Conservation (phyloP, 1,140 invertebrate species). For the Druon quercuslanigerum region DNA sequence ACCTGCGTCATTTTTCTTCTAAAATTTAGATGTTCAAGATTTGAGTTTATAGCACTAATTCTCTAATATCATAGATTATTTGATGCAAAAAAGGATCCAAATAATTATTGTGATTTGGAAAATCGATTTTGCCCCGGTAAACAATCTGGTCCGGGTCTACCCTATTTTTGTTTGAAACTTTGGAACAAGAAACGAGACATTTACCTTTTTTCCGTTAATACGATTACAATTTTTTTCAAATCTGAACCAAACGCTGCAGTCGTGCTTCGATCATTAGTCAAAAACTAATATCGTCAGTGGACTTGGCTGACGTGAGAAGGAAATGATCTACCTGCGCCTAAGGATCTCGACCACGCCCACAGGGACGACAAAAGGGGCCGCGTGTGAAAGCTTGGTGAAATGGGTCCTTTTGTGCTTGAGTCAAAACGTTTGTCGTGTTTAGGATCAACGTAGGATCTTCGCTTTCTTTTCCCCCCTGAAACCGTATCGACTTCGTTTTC, state of each 20-base stretch:
- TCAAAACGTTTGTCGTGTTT: constrained; percentile 56
- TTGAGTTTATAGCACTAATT: too few species aligned
- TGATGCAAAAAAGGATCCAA: too few species aligned
- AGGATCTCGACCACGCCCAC: constrained; percentile 52
- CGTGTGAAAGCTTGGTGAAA: constrained; percentile 64
- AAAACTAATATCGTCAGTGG: constrained; percentile 45
- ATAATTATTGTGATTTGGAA: too few species aligned
- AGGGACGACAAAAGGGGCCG: constrained; percentile 53
- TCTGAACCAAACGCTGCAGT: background rate
- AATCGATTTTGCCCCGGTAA: too few species aligned
- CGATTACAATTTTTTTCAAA: too few species aligned
- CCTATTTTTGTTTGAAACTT: too few species aligned
- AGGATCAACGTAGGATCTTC: background rate
- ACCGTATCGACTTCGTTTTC: background rate
- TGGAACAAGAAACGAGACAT: too few species aligned
- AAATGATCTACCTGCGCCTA: constrained; percentile 57
- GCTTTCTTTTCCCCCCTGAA: constrained; percentile 29
- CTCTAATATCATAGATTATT: too few species aligned
- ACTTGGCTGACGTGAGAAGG: constrained; percentile 39
- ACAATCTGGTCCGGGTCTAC: too few species aligned
- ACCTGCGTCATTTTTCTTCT: too few species aligned
- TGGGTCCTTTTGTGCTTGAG: constrained; percentile 54
- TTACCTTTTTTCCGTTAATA: too few species aligned
- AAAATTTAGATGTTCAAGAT: too few species aligned
- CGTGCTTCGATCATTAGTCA: constrained; percentile 21